Percentiles rank a stretch among this genome's conserved stretches.
These are phyloP conservation scores for Trididemnum clinides DNA, from an alignment of 23 tunicate genomes.

Conservation along the genomic window DNA sequence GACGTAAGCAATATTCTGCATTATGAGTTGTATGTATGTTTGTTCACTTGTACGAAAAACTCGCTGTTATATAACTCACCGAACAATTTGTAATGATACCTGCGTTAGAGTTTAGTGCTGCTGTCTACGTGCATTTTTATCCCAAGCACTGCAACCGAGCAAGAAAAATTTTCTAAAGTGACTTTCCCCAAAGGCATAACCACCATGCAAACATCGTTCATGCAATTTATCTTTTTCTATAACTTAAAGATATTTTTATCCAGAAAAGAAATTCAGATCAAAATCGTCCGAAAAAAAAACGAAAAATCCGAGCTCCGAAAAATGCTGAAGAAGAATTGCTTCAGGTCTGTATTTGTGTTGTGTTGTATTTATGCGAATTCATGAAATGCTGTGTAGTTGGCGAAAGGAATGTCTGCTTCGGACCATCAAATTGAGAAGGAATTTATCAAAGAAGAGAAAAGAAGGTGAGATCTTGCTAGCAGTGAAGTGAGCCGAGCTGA, in stretches of 20 bases:
- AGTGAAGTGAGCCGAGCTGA: background rate
- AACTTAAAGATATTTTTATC: background rate
- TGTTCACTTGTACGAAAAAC: too few species aligned
- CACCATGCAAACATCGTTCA: background rate
- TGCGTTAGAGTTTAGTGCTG: too few species aligned
- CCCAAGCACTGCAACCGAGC: too few species aligned
- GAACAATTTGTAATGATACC: too few species aligned
- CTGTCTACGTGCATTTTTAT: too few species aligned
- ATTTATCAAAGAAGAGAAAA: background rate
- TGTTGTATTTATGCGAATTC: background rate
- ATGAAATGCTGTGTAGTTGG: background rate
- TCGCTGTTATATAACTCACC: too few species aligned
- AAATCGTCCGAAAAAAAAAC: background rate
- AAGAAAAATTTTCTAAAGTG: too few species aligned
- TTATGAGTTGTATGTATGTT: too few species aligned
- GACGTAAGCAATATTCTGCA: too few species aligned
- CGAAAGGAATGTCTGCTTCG: conserved; percentile 15
- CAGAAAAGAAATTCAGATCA: background rate
- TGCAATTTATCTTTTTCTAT: background rate
- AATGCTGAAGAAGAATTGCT: conserved; percentile 21
- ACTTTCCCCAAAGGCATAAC: too few species aligned
- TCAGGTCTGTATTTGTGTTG: background rate
- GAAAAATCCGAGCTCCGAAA: conserved; percentile 19
- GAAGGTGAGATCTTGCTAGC: background rate
- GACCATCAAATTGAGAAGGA: background rate